Evolutionary conservation across 2,888 invertebrate genomes (phyloP), one percentile per base, ranked within the genome.

Genomic region (Lymantria dispar): DNA sequence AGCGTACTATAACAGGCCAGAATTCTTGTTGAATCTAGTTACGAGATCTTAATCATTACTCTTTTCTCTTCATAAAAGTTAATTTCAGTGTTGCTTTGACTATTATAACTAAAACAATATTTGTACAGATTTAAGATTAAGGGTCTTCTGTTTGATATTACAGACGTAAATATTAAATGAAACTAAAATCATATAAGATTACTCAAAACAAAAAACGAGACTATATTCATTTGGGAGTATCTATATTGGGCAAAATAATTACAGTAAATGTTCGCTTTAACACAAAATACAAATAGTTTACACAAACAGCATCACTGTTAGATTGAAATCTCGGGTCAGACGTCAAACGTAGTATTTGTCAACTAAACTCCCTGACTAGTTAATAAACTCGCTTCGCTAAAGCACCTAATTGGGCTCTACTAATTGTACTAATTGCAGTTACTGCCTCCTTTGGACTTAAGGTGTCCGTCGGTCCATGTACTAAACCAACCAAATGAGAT

Each of bases 371-470:
- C 76, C 71, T 54, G 72, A 69, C 69, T 76, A 78, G 79, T 83
- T 80, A 71, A 76, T 70, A 77, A 83, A 83, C 82, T 83, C 75
- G 85, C 83, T 86, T 87, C 87, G 85, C 85, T 87, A 87, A 82
- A 83, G 80, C 83, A 84, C 72, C 85, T 87, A 87, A 87, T 87
- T 87, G 85, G 84, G 80, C 81, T 79, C 76, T 73, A 72, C 83
- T 87, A 86, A 87, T 86, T 85, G 83, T 84, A 72, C 80, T 86
- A 83, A 86, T 86, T 85, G 83, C 84, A 75, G 74, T 70, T 67
- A 73, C 80, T 75, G 73, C 80, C 77, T 81, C 78, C 81, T 81
- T 87, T 83, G 80, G 83, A 84, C 84, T 80, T 74, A 81, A 85
- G 85, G 83, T 84, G 82, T 80, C 80, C 80, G 76, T 50, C 44